phyloP scores from a whole-genome alignment of 92 coral and sea anemone species.

The Galaxea fascicularis region DNA sequence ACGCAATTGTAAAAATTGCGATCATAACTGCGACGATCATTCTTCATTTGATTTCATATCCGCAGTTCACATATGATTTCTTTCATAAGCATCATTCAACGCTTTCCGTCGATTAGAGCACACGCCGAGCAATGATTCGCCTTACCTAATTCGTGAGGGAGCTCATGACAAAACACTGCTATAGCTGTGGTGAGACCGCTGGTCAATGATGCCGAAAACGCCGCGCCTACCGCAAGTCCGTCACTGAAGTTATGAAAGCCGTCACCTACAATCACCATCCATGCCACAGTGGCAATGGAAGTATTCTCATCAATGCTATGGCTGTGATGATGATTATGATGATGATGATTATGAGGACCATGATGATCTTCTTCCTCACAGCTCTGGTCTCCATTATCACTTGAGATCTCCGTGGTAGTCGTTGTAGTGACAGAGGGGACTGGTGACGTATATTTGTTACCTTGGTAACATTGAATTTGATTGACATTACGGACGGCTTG shows the following conservation, averaged over 20 bases:
- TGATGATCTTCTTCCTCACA: slow-evolving; percentile 14
- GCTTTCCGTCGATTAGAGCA: too few species aligned
- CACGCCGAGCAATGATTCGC: too few species aligned
- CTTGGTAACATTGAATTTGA: slow-evolving; percentile 21
- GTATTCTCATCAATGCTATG: slow-evolving; percentile 59
- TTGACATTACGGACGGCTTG: slow-evolving; percentile 10
- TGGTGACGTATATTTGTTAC: neutral
- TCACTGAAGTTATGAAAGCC: slow-evolving; percentile 97
- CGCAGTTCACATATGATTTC: too few species aligned
- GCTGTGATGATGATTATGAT: slow-evolving; percentile 75
- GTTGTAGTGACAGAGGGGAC: slow-evolving; percentile 16
- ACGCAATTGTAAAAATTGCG: too few species aligned
- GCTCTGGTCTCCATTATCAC: slow-evolving; percentile 28
- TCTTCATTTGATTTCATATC: too few species aligned
- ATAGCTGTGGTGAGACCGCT: slow-evolving; percentile 92
- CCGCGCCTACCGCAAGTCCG: slow-evolving; percentile 96
- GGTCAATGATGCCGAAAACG: slow-evolving; percentile 85
- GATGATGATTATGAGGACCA: slow-evolving; percentile 24
- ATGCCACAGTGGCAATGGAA: slow-evolving; percentile 90
- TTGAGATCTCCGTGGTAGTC: too few species aligned
- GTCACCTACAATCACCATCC: slow-evolving; percentile 98
- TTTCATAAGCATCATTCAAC: too few species aligned
- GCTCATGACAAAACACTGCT: slow-evolving; percentile 95
- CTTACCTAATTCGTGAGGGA: slow-evolving; percentile 93
- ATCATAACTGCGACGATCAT: too few species aligned